These are phyloP conservation scores for Chymomyza fuscimana DNA, from an alignment of 2,888 invertebrate genomes.

Conservation along the genomic window DNA sequence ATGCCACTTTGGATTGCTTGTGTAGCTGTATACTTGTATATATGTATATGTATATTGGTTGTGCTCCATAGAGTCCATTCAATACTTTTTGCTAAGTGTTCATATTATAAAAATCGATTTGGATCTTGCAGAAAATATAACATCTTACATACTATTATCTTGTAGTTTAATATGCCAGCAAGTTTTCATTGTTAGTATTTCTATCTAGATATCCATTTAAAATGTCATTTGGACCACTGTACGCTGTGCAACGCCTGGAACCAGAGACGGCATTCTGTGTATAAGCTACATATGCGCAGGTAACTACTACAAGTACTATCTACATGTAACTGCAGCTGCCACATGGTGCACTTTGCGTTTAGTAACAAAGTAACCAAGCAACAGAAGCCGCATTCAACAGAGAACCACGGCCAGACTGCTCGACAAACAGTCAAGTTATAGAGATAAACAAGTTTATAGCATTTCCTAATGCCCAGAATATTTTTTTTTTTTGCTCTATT, in stretches of 20 bases:
- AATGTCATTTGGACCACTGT: too few species aligned
- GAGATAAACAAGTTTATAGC: conserved; percentile 63
- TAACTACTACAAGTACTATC: conserved; percentile 9
- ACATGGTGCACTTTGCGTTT: background rate
- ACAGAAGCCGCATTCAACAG: conserved; percentile 2
- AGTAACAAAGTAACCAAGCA: conserved; percentile 5
- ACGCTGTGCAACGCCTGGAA: background rate
- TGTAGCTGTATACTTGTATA: too few species aligned
- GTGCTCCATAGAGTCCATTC: too few species aligned
- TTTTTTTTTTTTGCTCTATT: conserved; percentile 47
- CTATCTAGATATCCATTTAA: too few species aligned
- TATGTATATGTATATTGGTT: too few species aligned
- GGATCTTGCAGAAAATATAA: too few species aligned
- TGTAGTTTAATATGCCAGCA: too few species aligned
- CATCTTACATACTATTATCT: too few species aligned
- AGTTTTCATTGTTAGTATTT: too few species aligned
- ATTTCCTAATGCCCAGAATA: conserved; percentile 66
- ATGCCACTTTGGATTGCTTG: too few species aligned
- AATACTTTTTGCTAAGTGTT: too few species aligned
- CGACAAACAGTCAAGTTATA: conserved; percentile 5
- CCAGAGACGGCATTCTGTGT: background rate
- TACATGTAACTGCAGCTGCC: background rate
- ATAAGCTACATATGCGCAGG: conserved; percentile 32
- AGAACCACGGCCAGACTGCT: background rate
- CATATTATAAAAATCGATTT: too few species aligned